A percentile compares a stretch with the other conserved stretches of the same genome.
phyloP scores from a whole-genome alignment of 2,888 invertebrate species.

The Holacanthella duospinosa region DNA sequence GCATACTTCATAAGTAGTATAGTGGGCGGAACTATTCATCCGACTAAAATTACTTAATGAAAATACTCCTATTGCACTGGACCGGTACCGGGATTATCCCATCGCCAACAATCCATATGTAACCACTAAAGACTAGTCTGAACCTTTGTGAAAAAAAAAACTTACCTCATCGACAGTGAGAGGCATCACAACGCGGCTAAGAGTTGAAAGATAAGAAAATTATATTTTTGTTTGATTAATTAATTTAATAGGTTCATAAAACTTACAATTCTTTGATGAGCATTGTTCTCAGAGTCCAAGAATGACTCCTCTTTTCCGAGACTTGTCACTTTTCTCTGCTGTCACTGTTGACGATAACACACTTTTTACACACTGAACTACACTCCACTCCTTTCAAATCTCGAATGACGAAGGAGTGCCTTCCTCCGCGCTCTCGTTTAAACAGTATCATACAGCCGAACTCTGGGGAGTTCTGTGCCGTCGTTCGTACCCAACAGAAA shows the following conservation, averaged over 20 bases:
- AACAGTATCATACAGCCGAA: too few species aligned
- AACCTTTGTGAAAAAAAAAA: conserved; percentile 31
- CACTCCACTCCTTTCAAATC: too few species aligned
- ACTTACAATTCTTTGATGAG: conserved; percentile 38
- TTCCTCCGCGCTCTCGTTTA: conserved; percentile 15
- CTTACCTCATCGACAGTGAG: conserved; percentile 94
- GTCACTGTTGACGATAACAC: not conserved
- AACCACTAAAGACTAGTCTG: conserved; percentile 1
- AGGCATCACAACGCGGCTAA: conserved; percentile 89
- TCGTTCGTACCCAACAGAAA: too few species aligned
- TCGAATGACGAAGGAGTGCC: conserved; percentile 14
- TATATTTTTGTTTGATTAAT: not conserved
- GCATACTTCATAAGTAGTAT: too few species aligned
- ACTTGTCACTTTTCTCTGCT: conserved; percentile 7
- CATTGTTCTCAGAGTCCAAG: conserved; percentile 23
- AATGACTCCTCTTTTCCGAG: conserved; percentile 6
- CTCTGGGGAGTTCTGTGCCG: too few species aligned
- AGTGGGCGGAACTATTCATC: too few species aligned
- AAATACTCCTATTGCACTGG: too few species aligned
- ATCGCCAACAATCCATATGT: too few species aligned
- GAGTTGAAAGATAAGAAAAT: conserved; percentile 30
- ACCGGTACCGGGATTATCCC: too few species aligned
- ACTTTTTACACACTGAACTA: conserved; percentile 8
- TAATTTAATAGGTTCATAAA: not conserved
- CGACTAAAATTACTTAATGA: too few species aligned